Conservation (phyloP, 2,888 invertebrate genomes). For the Apamea epomidion region DNA sequence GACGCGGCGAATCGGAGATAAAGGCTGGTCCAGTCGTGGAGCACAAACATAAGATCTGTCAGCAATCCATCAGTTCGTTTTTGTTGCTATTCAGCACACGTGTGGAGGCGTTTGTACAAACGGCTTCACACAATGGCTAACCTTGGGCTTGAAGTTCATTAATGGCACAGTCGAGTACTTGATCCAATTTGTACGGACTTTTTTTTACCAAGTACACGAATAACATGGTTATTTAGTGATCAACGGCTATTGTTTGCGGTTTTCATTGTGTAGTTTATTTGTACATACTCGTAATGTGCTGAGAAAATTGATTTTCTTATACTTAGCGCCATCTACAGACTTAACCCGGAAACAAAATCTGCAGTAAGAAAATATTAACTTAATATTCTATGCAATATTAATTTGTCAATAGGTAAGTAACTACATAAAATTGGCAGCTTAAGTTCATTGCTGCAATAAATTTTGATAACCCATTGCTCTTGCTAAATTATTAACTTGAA, state of each 20-base stretch:
- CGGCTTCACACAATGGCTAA: conserved; percentile 70
- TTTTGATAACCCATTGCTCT: background rate
- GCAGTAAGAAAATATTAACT: background rate
- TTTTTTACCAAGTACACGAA: conserved; percentile 48
- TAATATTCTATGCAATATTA: background rate
- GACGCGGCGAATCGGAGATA: conserved; percentile 51
- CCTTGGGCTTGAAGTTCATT: conserved; percentile 74
- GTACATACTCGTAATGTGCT: background rate
- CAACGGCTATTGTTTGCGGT: conserved; percentile 37
- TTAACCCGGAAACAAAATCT: background rate
- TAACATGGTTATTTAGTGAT: conserved; percentile 55
- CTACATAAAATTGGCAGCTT: background rate
- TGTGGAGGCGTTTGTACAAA: conserved; percentile 74
- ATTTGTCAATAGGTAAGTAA: background rate
- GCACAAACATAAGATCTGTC: conserved; percentile 68
- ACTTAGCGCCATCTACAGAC: conserved; percentile 25
- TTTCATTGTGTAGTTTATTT: conserved; percentile 30
- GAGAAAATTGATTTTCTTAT: conserved; percentile 14
- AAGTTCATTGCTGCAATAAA: background rate
- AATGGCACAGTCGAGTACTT: conserved; percentile 60
- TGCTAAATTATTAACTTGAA: background rate
- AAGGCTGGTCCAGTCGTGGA: conserved; percentile 56
- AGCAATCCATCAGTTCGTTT: conserved; percentile 73
- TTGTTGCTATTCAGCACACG: conserved; percentile 71
- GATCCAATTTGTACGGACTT: conserved; percentile 60